A percentile compares a stretch with the other conserved stretches of the same genome.
These are phyloP conservation scores for Zeus faber DNA, from an alignment of 2,113 vertebrate species.

Conservation along the genomic window DNA sequence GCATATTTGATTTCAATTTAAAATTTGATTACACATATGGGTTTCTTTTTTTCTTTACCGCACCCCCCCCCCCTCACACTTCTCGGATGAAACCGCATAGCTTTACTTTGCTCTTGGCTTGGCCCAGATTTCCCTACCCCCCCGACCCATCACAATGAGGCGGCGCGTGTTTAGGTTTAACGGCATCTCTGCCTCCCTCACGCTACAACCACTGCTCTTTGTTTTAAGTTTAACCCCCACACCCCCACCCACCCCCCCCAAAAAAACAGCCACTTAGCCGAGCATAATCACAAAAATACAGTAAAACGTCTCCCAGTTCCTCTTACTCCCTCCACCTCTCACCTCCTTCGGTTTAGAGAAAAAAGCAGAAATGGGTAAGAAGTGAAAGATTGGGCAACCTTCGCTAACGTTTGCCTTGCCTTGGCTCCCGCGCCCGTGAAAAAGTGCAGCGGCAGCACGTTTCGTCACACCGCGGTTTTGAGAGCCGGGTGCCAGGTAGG, in stretches of 20 bases:
- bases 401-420: conserved; percentile 39
- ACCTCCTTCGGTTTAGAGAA: conserved; percentile 43
- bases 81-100: conserved; percentile 61
- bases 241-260: neutral
- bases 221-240: neutral
- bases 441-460: conserved; percentile 50
- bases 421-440: conserved; percentile 15
- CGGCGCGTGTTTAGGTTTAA: conserved; percentile 18
- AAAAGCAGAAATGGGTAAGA: conserved; percentile 53
- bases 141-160: conserved; percentile 21
- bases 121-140: conserved; percentile 49
- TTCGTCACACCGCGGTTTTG: conserved; percentile 40
- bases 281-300: neutral
- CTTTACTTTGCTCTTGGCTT: conserved; percentile 36
- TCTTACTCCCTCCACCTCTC: conserved; percentile 6
- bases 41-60: conserved; percentile 32
- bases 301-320: neutral
- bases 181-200: too few species aligned
- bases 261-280: neutral
- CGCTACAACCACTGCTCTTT: too few species aligned
- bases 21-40: conserved; percentile 56
- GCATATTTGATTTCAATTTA: conserved; percentile 57
- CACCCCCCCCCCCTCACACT: conserved; percentile 18
- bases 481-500: conserved; percentile 46
- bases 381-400: conserved; percentile 59